phyloP scores from a whole-genome alignment of 1,140 invertebrate genomes.

The Whitmania pigra region DNA sequence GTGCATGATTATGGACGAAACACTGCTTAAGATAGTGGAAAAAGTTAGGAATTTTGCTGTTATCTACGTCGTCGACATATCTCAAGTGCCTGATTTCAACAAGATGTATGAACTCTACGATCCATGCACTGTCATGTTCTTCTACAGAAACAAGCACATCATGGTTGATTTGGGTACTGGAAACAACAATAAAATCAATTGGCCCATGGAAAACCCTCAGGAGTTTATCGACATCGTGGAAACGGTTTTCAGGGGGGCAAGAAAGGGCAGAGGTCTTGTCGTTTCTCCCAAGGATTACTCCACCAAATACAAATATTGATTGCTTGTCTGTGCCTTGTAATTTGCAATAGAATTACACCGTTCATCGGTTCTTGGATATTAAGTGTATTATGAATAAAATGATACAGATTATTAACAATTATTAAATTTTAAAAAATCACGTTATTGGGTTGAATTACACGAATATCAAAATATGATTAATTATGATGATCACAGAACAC shows the following conservation, averaged over 20 bases:
- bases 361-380: neutral
- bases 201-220: constrained; percentile 95
- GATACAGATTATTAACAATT: too few species aligned
- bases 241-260: constrained; percentile 92
- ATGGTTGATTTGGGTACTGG: constrained; percentile 99
- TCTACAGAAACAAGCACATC: constrained; percentile 98
- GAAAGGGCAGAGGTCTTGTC: constrained; percentile 97
- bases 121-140: constrained; percentile 99
- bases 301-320: constrained; percentile 97
- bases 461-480: too few species aligned
- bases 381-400: too few species aligned
- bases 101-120: constrained; percentile 96
- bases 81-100: constrained; percentile 97
- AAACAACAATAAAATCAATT: constrained; percentile 99
- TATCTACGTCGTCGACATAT: constrained; percentile 93
- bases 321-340: neutral
- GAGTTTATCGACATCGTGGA: constrained; percentile 99
- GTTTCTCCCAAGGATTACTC: constrained; percentile 99
- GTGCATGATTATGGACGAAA: constrained; percentile 99
- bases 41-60: constrained; percentile 93
- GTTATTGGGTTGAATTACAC: too few species aligned
- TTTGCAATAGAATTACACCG: neutral
- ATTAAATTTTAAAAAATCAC: too few species aligned
- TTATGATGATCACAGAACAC: too few species aligned
- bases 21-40: constrained; percentile 87